Conservation (phyloP, 2,113 vertebrate genomes). For the Tachysurus fulvidraco region DNA sequence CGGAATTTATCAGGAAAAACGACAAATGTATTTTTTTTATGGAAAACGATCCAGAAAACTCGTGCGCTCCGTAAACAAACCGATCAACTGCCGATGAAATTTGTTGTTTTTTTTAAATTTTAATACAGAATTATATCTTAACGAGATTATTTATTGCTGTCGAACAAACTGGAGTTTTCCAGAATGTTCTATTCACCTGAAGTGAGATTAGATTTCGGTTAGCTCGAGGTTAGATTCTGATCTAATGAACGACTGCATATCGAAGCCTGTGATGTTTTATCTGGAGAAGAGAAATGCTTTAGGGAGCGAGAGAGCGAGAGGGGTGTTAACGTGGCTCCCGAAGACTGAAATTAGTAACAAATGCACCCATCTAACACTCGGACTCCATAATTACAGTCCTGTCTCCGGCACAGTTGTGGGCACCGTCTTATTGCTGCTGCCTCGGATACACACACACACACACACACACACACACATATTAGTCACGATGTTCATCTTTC, state of each 20-base stretch:
- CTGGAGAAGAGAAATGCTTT: constrained; percentile 16
- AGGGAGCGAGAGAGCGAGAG: neutral
- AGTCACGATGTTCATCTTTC: constrained; percentile 41
- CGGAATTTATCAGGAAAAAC: neutral
- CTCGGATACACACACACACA: constrained; percentile 54
- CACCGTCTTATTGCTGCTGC: constrained; percentile 41
- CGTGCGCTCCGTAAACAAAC: neutral
- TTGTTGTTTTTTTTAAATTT: neutral
- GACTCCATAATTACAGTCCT: constrained; percentile 60
- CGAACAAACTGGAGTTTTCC: no score
- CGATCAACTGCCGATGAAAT: neutral
- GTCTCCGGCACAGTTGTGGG: constrained; percentile 45
- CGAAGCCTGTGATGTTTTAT: neutral
- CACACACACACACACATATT: constrained; percentile 43
- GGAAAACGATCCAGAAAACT: neutral
- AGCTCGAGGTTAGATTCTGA: neutral
- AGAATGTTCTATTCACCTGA: neutral
- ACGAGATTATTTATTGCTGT: neutral
- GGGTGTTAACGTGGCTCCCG: constrained; percentile 53
- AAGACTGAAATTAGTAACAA: constrained; percentile 56
- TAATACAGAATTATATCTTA: neutral
- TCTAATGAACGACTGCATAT: neutral
- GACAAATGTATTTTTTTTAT: no score
- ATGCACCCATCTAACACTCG: constrained; percentile 56
- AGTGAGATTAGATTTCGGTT: no score